A percentile compares a stretch with the other conserved stretches of the same genome.
phyloP scores from a whole-genome alignment of 1,140 invertebrate species.

The Calycopis cecrops region DNA sequence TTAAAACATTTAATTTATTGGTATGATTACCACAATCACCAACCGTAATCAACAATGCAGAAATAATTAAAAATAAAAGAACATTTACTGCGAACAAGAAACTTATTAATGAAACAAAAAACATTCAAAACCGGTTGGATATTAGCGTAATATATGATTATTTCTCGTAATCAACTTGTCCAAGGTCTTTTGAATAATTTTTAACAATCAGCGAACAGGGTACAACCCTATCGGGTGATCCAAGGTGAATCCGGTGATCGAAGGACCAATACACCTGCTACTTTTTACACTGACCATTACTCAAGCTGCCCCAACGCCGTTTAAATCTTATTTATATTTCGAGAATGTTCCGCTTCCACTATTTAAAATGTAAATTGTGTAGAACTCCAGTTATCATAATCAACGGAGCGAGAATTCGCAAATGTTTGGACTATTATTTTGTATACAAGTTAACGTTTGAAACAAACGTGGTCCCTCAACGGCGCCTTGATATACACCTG shows the following conservation, averaged over 20 bases:
- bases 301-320: neutral
- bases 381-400: constrained; percentile 2
- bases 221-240: neutral
- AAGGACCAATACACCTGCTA: constrained; percentile 4
- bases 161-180: neutral
- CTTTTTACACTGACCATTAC: constrained; percentile 6
- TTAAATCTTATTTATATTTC: constrained; percentile 4
- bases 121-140: neutral
- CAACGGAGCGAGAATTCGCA: neutral
- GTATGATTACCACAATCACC: too few species aligned
- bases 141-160: neutral
- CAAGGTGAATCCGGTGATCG: neutral
- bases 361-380: constrained; percentile 4
- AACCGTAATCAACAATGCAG: too few species aligned
- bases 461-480: neutral
- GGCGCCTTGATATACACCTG: neutral
- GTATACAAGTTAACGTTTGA: neutral
- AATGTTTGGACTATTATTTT: neutral
- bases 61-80: too few species aligned
- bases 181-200: constrained; percentile 2
- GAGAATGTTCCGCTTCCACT: neutral
- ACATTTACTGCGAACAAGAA: too few species aligned
- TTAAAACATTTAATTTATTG: too few species aligned
- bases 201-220: neutral
- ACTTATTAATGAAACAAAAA: neutral